Evolutionary conservation across 2,113 vertebrate genomes (phyloP).

Genomic region (Acinonyx jubatus): DNA sequence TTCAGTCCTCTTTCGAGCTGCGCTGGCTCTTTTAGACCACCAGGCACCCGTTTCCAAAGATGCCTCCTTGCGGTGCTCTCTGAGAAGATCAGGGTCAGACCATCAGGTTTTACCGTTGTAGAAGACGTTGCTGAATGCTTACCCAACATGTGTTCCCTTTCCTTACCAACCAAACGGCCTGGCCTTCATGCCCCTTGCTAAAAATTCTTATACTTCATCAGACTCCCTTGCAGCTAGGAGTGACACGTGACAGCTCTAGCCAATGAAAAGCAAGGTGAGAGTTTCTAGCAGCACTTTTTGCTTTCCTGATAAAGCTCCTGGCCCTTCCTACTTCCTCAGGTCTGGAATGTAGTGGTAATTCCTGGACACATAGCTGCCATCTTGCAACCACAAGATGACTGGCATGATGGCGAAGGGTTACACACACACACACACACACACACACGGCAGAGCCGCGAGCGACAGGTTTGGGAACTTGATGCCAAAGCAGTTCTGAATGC

Average conservation of each 20-base stretch:
- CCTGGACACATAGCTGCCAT: neutral
- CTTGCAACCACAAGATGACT: neutral
- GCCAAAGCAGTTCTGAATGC: neutral
- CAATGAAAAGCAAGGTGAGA: neutral
- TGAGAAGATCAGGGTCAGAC: neutral
- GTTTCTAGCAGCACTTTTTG: neutral
- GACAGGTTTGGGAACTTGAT: neutral
- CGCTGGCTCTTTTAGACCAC: neutral
- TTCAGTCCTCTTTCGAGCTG: neutral
- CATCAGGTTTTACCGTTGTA: neutral
- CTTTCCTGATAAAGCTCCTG: slow-evolving; percentile 17
- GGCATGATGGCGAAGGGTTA: neutral
- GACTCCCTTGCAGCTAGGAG: neutral
- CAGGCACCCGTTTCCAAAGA: neutral
- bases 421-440: neutral
- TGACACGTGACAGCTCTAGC: neutral
- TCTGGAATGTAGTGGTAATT: neutral
- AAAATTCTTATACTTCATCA: slow-evolving; percentile 6
- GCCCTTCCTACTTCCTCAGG: neutral
- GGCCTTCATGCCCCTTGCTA: neutral
- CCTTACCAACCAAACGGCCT: neutral
- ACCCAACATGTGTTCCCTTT: neutral
- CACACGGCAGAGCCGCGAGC: neutral
- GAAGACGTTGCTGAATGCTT: neutral
- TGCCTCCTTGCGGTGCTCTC: neutral